A percentile compares a stretch with the other conserved stretches of the same genome.
Conservation (phyloP, 2,888 invertebrate genomes). For the Philonicus albiceps region DNA sequence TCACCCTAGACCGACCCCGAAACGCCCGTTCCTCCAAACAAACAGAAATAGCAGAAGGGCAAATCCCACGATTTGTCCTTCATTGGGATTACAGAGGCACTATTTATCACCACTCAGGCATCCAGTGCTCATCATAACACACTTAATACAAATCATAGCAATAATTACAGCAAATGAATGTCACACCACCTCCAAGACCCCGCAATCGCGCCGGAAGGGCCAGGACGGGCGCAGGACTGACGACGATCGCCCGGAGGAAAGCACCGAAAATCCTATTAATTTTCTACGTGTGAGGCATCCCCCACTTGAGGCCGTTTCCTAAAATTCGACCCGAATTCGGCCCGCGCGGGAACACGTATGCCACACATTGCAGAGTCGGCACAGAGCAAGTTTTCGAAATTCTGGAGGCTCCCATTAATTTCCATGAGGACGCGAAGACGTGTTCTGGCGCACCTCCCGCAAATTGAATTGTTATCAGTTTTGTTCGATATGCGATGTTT, state of each 20-base stretch:
- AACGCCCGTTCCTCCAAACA: not conserved
- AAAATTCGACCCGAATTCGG: not conserved
- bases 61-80: not conserved
- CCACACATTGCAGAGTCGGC: not conserved
- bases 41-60: not conserved
- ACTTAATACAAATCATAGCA: not conserved
- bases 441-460: not conserved
- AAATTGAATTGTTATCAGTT: not conserved
- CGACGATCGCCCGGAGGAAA: not conserved
- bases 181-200: not conserved
- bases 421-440: not conserved
- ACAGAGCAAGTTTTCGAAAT: not conserved
- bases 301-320: not conserved
- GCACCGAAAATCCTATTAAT: not conserved
- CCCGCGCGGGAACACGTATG: not conserved
- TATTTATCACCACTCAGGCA: not conserved
- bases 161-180: conserved; percentile 18
- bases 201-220: too few relatives aligned
- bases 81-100: not conserved
- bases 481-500: not conserved
- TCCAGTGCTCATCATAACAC: not conserved
- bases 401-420: not conserved
- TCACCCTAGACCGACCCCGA: not conserved
- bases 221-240: not conserved
- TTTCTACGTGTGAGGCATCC: not conserved